phyloP scores from a whole-genome alignment of 2,888 invertebrate species.

The Himalopsyche japonica region DNA sequence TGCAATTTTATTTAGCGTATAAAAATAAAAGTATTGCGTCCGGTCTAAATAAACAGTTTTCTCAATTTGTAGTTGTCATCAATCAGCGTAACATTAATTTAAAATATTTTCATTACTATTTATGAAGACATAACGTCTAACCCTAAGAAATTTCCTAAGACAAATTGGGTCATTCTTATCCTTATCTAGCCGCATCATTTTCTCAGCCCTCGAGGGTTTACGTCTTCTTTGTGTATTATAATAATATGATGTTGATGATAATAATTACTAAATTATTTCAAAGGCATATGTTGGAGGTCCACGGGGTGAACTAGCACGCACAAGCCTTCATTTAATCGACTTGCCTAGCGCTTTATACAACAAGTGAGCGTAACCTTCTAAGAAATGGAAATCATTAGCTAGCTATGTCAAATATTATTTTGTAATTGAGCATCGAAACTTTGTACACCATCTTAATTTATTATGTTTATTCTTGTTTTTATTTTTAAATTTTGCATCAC shows the following conservation, averaged over 20 bases:
- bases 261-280: slow-evolving; percentile 7
- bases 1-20: no score
- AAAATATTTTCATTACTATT: not conserved
- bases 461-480: no score
- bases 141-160: not conserved
- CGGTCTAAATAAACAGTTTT: no score
- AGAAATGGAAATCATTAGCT: no score
- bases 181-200: not conserved
- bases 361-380: not conserved
- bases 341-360: not conserved
- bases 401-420: no score
- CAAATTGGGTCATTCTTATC: not conserved
- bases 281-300: not conserved
- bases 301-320: not conserved
- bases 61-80: no score
- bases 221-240: slow-evolving; percentile 4
- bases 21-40: no score
- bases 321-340: not conserved
- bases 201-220: not conserved
- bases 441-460: no score
- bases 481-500: no score
- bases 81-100: no score
- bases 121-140: not conserved
- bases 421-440: no score
- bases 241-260: not conserved